Percentiles rank a stretch among this genome's conserved stretches.
These are phyloP conservation scores for Hormaphis cornu DNA, from an alignment of 1,140 invertebrate genomes.

Conservation along the genomic window DNA sequence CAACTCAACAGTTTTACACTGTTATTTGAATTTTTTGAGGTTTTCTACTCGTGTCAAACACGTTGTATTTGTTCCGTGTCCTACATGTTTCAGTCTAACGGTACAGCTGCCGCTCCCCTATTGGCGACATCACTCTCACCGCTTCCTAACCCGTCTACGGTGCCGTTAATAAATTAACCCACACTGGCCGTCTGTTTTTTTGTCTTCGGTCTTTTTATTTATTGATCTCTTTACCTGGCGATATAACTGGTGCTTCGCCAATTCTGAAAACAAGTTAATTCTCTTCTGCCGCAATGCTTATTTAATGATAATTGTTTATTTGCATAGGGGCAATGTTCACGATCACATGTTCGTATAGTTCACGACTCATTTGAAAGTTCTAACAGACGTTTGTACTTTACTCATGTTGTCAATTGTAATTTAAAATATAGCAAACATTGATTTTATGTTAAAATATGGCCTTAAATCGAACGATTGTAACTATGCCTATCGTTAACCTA, in stretches of 20 bases:
- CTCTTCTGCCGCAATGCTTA: no score
- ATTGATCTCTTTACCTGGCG: constrained; percentile 20
- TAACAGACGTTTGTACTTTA: no score
- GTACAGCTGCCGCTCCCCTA: not conserved
- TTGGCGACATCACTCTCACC: not conserved
- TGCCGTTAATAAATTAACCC: constrained; percentile 16
- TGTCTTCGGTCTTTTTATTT: not conserved
- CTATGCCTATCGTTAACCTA: no score
- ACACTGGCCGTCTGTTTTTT: not conserved
- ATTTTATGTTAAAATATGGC: no score
- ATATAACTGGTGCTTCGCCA: constrained; percentile 17
- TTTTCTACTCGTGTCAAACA: not conserved
- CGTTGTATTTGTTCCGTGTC: not conserved
- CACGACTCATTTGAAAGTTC: no score
- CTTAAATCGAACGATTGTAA: no score
- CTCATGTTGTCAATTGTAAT: no score
- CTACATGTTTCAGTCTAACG: not conserved
- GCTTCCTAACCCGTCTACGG: not conserved
- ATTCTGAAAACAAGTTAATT: not conserved
- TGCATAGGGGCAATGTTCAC: no score
- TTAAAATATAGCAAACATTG: no score
- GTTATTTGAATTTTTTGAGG: not conserved
- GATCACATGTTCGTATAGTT: no score
- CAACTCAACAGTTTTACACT: not conserved
- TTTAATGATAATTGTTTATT: no score